Percentiles rank a stretch among this genome's conserved stretches.
phyloP scores from a whole-genome alignment of 1,140 invertebrate species.

The Hypsibius dujardini region DNA sequence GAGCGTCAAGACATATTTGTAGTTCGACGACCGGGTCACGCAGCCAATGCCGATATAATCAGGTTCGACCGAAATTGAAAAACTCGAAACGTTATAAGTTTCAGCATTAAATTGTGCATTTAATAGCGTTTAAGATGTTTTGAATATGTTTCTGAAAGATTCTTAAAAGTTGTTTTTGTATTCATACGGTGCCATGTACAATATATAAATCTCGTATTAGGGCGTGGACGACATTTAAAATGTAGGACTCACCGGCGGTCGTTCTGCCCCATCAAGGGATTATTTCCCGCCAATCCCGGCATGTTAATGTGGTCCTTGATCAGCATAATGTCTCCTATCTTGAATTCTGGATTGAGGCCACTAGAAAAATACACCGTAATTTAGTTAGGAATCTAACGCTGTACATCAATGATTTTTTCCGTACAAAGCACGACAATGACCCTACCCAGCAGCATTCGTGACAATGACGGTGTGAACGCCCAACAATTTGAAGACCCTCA shows the following conservation, averaged over 20 bases:
- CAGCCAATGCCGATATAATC: too few species aligned
- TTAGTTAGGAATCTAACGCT: neutral
- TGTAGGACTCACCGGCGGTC: constrained; percentile 51
- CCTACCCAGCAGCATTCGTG: constrained; percentile 71
- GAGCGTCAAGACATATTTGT: too few species aligned
- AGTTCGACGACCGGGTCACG: too few species aligned
- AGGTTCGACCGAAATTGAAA: too few species aligned
- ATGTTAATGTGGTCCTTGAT: constrained; percentile 89
- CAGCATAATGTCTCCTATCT: constrained; percentile 87
- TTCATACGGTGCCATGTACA: too few species aligned
- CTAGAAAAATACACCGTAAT: neutral
- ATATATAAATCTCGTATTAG: too few species aligned
- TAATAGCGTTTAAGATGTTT: too few species aligned
- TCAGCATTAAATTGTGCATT: too few species aligned
- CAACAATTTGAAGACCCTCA: constrained; percentile 79
- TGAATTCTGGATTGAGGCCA: constrained; percentile 63
- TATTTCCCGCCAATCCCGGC: constrained; percentile 62
- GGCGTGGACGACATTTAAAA: too few species aligned
- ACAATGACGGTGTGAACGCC: constrained; percentile 68
- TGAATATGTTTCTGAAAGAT: too few species aligned
- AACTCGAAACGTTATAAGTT: too few species aligned
- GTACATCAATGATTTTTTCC: neutral
- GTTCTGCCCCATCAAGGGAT: constrained; percentile 74
- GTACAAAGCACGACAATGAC: neutral
- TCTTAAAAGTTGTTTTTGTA: too few species aligned